Percentiles rank a stretch among this genome's conserved stretches.
phyloP scores from a whole-genome alignment of 2,113 vertebrate genomes.

The Misgurnus mizolepis region DNA sequence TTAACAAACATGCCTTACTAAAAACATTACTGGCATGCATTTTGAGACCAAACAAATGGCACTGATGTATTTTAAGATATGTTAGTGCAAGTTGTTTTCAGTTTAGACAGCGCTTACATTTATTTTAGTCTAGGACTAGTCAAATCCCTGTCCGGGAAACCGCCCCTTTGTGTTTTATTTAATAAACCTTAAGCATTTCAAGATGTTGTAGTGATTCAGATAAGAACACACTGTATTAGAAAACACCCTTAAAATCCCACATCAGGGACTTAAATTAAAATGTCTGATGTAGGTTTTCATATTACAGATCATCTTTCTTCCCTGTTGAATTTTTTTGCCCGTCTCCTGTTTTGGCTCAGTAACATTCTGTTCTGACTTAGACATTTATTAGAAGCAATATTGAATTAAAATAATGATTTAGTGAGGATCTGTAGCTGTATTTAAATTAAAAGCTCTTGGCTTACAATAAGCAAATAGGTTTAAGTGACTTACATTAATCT shows the following conservation, averaged over 20 bases:
- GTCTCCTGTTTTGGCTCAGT: background rate
- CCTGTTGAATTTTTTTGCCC: background rate
- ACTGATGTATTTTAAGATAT: too few species aligned
- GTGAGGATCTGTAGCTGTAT: background rate
- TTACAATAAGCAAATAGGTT: background rate
- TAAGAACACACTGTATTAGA: background rate
- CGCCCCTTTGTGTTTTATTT: too few species aligned
- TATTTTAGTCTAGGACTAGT: too few species aligned
- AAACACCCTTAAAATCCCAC: background rate
- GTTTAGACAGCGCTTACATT: too few species aligned
- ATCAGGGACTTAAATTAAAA: background rate
- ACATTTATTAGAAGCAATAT: background rate
- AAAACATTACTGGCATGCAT: too few species aligned
- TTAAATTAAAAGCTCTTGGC: background rate
- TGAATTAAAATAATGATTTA: background rate
- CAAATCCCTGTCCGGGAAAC: too few species aligned
- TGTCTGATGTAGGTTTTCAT: background rate
- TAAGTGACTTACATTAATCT: background rate
- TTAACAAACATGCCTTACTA: too few species aligned
- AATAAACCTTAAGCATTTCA: background rate
- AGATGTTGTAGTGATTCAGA: background rate
- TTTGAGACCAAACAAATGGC: too few species aligned
- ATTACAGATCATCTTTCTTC: background rate
- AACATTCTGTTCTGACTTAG: background rate
- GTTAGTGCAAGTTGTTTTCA: too few species aligned